phyloP scores from a whole-genome alignment of 2,888 invertebrate genomes.

The Cheilosia grossa region DNA sequence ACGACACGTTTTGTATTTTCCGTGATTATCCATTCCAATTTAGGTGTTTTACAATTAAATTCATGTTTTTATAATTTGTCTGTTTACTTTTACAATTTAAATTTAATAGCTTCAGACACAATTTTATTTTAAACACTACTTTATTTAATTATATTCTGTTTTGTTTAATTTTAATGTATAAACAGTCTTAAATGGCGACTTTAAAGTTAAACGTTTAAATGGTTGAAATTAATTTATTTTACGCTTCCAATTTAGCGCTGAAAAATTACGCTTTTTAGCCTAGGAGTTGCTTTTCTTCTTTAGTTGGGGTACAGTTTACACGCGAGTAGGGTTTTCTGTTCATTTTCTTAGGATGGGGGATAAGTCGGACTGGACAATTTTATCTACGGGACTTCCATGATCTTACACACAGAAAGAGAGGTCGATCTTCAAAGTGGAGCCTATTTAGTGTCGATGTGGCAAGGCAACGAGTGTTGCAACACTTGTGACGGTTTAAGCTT shows the following conservation, averaged over 20 bases:
- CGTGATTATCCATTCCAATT: slow-evolving; percentile 53
- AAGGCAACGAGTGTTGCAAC: too few species aligned
- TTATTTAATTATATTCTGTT: slow-evolving; percentile 6
- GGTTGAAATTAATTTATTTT: slow-evolving; percentile 25
- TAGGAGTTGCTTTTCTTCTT: not conserved
- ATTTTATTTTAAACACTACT: slow-evolving; percentile 14
- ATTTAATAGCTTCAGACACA: slow-evolving; percentile 25
- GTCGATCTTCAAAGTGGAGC: too few species aligned
- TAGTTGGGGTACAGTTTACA: not conserved
- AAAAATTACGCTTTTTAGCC: slow-evolving; percentile 43
- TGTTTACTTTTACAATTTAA: not conserved
- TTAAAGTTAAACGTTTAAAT: slow-evolving; percentile 44
- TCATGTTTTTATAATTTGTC: slow-evolving; percentile 15
- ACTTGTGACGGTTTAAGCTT: too few species aligned
- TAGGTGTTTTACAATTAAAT: slow-evolving; percentile 2
- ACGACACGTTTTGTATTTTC: slow-evolving; percentile 16
- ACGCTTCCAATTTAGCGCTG: slow-evolving; percentile 43
- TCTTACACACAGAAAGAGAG: too few species aligned
- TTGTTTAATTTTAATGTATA: slow-evolving; percentile 43
- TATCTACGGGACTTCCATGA: too few species aligned
- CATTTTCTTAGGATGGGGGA: too few species aligned
- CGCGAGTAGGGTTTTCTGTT: too few species aligned
- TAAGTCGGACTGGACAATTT: too few species aligned
- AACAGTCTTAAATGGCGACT: slow-evolving; percentile 72
- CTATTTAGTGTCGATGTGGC: too few species aligned